Conservation (phyloP, 2,888 invertebrate genomes). For the Orthosia incerta region DNA sequence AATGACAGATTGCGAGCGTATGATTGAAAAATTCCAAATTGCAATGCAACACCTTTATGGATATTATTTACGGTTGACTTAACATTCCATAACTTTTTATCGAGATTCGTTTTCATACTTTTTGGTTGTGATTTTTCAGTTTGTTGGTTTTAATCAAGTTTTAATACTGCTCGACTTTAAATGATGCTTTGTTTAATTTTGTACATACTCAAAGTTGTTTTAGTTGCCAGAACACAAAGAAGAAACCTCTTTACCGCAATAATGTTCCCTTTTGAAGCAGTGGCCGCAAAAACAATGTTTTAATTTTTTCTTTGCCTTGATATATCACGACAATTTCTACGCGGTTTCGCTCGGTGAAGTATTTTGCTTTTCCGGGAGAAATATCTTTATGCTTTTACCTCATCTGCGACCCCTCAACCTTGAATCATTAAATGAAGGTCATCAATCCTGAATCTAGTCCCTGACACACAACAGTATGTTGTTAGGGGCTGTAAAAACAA, state of each 20-base stretch:
- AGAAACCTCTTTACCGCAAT: not conserved
- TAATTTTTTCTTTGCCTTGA: not conserved
- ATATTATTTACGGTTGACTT: conserved; percentile 32
- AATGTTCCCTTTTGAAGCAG: not conserved
- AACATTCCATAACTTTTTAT: conserved; percentile 15
- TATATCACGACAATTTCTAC: not conserved
- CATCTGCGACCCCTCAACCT: not conserved
- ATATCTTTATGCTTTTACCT: not conserved
- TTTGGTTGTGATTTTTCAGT: too few species aligned
- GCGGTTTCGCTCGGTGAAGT: not conserved
- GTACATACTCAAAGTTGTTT: too few species aligned
- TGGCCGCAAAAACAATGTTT: not conserved
- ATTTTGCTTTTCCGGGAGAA: not conserved
- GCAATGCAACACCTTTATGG: conserved; percentile 42
- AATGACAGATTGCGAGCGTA: conserved; percentile 16
- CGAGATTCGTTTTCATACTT: not conserved
- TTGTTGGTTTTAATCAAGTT: not conserved
- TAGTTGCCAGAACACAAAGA: not conserved
- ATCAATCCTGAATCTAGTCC: conserved; percentile 14
- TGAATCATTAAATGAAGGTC: conserved; percentile 13
- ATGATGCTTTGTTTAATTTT: too few species aligned
- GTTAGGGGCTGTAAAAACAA: conserved; percentile 9
- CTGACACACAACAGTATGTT: conserved; percentile 10
- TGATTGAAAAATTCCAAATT: conserved; percentile 52
- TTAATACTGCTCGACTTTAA: not conserved